A percentile compares a stretch with the other conserved stretches of the same genome.
These are phyloP conservation scores for Xenopus petersii DNA, from an alignment of 2,797 vertebrate species.

Conservation along the genomic window DNA sequence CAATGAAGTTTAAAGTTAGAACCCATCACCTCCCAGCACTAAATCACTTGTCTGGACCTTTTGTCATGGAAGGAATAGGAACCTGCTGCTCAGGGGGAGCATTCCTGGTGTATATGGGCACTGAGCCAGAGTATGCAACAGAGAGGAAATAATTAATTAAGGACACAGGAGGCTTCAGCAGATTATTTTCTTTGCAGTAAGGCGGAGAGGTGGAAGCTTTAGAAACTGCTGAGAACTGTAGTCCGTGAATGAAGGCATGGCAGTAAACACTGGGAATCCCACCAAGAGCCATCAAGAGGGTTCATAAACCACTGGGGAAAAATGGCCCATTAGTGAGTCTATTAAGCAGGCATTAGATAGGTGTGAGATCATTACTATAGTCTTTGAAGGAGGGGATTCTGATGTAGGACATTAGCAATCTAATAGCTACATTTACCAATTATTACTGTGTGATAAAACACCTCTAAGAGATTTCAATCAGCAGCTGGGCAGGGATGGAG, in stretches of 20 bases:
- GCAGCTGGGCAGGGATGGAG: neutral
- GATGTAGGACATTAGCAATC: constrained; percentile 53
- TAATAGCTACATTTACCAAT: constrained; percentile 54
- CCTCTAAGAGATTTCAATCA: constrained; percentile 4
- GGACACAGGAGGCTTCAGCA: constrained; percentile 60
- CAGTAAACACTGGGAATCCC: constrained; percentile 26
- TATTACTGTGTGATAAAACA: constrained; percentile 36
- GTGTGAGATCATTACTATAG: constrained; percentile 62
- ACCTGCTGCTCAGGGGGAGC: constrained; percentile 52
- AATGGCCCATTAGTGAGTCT: constrained; percentile 57
- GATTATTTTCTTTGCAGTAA: constrained; percentile 62
- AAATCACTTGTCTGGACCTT: constrained; percentile 27
- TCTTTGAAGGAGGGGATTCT: constrained; percentile 54
- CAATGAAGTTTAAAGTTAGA: constrained; percentile 4
- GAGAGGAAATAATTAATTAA: constrained; percentile 68
- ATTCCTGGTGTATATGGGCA: constrained; percentile 56
- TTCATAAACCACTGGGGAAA: constrained; percentile 54
- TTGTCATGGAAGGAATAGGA: constrained; percentile 43
- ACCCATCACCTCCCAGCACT: constrained; percentile 13
- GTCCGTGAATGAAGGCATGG: constrained; percentile 31
- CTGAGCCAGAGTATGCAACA: constrained; percentile 61
- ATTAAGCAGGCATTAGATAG: constrained; percentile 63
- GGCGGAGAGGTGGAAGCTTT: constrained; percentile 57
- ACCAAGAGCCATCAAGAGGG: constrained; percentile 49
- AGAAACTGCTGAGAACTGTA: constrained; percentile 50